phyloP scores from a whole-genome alignment of 1,140 invertebrate genomes.

The Hylaeus volcanicus region DNA sequence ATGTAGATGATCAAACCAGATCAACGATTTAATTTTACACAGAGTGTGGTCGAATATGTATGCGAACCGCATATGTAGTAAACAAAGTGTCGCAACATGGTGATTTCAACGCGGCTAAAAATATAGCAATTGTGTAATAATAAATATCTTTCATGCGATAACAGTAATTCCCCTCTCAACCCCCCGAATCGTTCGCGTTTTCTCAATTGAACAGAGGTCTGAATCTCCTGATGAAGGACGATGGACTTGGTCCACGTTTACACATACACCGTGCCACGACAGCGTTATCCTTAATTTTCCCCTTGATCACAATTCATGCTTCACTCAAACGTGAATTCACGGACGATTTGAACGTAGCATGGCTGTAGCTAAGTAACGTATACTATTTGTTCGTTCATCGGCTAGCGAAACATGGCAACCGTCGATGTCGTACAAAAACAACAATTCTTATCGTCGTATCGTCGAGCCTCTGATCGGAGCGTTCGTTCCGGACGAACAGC shows the following conservation, averaged over 20 bases:
- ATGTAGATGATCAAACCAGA: not conserved
- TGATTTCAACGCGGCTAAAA: conserved; percentile 15
- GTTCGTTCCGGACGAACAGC: conserved; percentile 59
- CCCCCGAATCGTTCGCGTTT: not conserved
- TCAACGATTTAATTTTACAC: conserved; percentile 12
- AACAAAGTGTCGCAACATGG: conserved; percentile 10
- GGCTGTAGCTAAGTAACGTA: not conserved
- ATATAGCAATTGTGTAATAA: conserved; percentile 15
- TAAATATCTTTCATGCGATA: conserved; percentile 1
- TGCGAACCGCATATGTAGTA: conserved; percentile 27
- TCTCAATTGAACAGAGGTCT: conserved; percentile 44
- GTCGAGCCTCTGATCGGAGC: conserved; percentile 19
- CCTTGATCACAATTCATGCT: not conserved
- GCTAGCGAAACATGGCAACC: conserved; percentile 9
- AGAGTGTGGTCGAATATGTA: conserved; percentile 35
- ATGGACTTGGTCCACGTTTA: conserved; percentile 51
- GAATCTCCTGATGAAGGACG: not conserved
- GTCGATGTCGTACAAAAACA: not conserved
- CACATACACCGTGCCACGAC: conserved; percentile 16
- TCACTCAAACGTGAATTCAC: not conserved
- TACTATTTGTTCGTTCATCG: conserved; percentile 33
- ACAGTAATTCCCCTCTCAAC: not conserved
- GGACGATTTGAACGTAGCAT: conserved; percentile 4
- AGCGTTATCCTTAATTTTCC: not conserved
- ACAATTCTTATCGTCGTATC: conserved; percentile 21